A percentile compares a stretch with the other conserved stretches of the same genome.
These are phyloP conservation scores for Brachionus plicatilis DNA, from an alignment of 1,140 invertebrate species.

Conservation along the genomic window DNA sequence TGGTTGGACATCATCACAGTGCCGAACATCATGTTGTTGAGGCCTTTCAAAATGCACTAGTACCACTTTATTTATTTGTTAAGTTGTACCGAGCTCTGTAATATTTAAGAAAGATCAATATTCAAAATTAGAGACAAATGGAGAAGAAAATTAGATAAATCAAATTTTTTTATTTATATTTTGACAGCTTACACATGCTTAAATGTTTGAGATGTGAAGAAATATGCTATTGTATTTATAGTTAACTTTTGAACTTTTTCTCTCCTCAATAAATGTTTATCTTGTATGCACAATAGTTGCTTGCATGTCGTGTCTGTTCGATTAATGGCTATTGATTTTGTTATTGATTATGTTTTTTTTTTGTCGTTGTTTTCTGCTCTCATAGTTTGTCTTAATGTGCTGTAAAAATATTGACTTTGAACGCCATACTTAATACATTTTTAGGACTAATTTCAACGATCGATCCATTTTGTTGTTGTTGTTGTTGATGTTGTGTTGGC, in stretches of 20 bases:
- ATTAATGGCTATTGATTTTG: conserved; percentile 16
- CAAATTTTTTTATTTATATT: too few relatives aligned
- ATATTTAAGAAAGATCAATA: background rate
- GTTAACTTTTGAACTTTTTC: conserved; percentile 14
- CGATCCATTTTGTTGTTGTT: background rate
- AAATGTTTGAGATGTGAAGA: too few relatives aligned
- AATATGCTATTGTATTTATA: background rate
- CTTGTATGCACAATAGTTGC: background rate
- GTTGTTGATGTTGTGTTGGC: background rate
- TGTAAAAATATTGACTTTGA: conserved; percentile 15
- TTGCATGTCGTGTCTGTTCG: background rate
- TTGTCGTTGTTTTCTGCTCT: background rate
- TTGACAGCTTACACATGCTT: too few relatives aligned
- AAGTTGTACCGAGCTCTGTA: too few relatives aligned
- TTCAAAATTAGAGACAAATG: background rate
- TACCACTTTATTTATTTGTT: background rate
- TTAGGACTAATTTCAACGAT: background rate
- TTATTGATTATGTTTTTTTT: background rate
- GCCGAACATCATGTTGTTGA: background rate
- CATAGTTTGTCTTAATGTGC: background rate
- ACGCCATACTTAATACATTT: background rate
- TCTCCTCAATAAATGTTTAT: background rate
- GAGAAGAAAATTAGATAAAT: too few relatives aligned
- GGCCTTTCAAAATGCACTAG: background rate
- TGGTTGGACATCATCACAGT: conserved; percentile 10